Conservation (phyloP, 2,888 invertebrate species). For the Sarcophaga subvicina region DNA sequence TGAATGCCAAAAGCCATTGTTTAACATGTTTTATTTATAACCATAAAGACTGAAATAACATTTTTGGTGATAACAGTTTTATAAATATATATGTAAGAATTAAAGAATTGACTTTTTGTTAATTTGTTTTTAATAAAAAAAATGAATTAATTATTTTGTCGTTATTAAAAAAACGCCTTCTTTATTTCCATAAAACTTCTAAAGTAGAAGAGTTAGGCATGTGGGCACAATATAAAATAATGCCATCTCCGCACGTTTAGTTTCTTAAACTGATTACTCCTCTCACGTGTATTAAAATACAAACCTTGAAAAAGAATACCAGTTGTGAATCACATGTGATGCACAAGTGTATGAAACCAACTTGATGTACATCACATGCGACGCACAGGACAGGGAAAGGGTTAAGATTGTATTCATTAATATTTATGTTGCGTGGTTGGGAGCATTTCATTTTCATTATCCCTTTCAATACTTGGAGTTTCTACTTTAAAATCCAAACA, state of each 20-base stretch:
- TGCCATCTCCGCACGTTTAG: conserved; percentile 10
- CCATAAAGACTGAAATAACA: neutral
- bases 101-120: neutral
- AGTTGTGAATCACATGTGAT: conserved; percentile 33
- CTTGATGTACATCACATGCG: conserved; percentile 19
- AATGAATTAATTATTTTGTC: neutral
- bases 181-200: conserved; percentile 16
- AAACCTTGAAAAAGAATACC: conserved; percentile 18
- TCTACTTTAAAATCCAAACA: too few species aligned
- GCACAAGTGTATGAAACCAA: conserved; percentile 9
- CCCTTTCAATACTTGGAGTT: too few species aligned
- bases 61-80: too few species aligned
- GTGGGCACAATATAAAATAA: conserved; percentile 20
- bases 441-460: too few species aligned
- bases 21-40: neutral
- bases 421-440: too few species aligned
- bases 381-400: conserved; percentile 18
- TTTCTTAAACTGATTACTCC: conserved; percentile 2
- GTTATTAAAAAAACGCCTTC: neutral
- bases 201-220: conserved; percentile 12
- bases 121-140: neutral
- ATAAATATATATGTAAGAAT: too few species aligned
- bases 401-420: too few species aligned
- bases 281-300: conserved; percentile 2
- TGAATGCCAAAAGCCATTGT: neutral